These are phyloP conservation scores for Falco punctatus DNA, from an alignment of 2,113 vertebrate genomes.

Conservation along the genomic window DNA sequence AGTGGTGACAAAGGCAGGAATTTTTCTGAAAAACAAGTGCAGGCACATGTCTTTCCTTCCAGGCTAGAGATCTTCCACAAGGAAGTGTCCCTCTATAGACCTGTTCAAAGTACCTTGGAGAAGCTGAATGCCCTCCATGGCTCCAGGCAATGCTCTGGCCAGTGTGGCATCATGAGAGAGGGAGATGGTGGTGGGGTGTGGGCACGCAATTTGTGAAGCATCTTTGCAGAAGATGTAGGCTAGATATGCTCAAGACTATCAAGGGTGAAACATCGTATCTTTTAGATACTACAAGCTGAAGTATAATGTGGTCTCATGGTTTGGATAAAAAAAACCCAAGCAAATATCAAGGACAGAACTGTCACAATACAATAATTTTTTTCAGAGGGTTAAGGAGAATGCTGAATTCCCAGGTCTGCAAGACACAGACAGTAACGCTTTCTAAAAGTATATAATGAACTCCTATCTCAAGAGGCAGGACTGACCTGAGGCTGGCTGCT, in stretches of 20 bases:
- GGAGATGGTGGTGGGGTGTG: fast-evolving
- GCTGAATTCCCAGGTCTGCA: not conserved
- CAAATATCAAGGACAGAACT: not conserved
- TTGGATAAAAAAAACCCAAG: not conserved
- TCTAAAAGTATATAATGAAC: not conserved
- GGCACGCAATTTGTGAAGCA: not conserved
- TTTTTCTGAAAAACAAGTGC: not conserved
- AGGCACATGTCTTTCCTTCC: not conserved
- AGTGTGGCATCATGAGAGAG: fast-evolving
- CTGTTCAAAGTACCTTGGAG: not conserved
- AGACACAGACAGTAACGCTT: not conserved
- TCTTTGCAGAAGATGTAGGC: not conserved
- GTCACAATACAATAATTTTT: not conserved
- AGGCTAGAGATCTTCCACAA: not conserved
- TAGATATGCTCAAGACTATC: not conserved
- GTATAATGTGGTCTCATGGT: not conserved
- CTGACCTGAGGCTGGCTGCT: not conserved
- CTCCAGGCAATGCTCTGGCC: fast-evolving
- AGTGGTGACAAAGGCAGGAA: not conserved
- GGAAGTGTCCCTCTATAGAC: fast-evolving
- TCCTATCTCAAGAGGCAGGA: not conserved
- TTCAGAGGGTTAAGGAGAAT: not conserved
- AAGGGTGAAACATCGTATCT: not conserved
- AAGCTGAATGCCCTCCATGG: fast-evolving
- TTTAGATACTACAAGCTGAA: not conserved